Evolutionary conservation across 2,113 vertebrate genomes (phyloP), one percentile per base, ranked within the genome.

Genomic region (Cyphotilapia sp.): DNA sequence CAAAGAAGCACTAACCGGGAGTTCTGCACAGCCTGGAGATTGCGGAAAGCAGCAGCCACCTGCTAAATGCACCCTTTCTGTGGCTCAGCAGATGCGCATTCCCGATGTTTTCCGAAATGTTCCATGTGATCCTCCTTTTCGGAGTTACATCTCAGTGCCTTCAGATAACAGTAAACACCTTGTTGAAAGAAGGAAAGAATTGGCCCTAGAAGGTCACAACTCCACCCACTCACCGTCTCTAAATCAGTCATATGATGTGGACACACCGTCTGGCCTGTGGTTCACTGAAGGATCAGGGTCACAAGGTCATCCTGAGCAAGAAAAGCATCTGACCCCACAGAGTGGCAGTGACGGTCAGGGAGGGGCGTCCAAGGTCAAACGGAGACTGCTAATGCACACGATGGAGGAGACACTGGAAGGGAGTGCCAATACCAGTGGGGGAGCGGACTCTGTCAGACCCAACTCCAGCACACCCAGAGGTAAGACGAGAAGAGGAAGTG

Each of bases 191-290:
- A 85, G 24, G 29, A 51, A 27, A 14, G 82, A 85, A 49, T 12
- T 49, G 38, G 6, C n/a, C 2, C 35, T 31, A 8, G 87, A 78
- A 13, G 35, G 57, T 27, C 84, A 69, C 2, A 4, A 80, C 81
- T 91, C 91, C 7, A 24, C 81, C 16, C 40, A 6, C 54, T 90
- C 57, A 7, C 80, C 66, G 1, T 93, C 93, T n/a, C 84, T 95
- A 17, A 96, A 96, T 87, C 89, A 84, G 76, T 96, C 96, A 0
- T 96, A 94, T 12, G 94, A 96, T 40, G 95, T 96, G 83, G 91
- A 96, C 6, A 87, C 82, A 7, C 96, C 96, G 2, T 96, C 96
- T 2, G 87, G 80, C 22, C 87, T 96, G 54, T 96, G 95, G 96
- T 42, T 91, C 16, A 90, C 83, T 7, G 91, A 93, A 3, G 81